phyloP scores from a whole-genome alignment of 2,888 invertebrate genomes.

The Brenthis daphne region DNA sequence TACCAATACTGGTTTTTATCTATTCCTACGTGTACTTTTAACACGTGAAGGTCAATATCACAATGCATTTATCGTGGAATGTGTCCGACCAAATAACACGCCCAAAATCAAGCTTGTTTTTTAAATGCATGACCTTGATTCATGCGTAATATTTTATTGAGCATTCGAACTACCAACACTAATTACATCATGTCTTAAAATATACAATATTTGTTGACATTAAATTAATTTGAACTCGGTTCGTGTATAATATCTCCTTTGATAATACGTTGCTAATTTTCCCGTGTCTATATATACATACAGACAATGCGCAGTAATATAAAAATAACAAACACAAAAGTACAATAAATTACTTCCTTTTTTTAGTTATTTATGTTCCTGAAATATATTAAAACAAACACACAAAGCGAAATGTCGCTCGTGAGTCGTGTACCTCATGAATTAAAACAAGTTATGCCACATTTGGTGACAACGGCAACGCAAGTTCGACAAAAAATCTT shows the following conservation, averaged over 20 bases:
- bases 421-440: constrained; percentile 9
- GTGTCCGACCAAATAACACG: constrained; percentile 32
- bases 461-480: not conserved
- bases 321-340: not conserved
- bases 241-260: not conserved
- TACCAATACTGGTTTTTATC: too few relatives aligned
- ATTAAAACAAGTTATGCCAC: constrained; percentile 6
- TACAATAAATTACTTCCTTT: too few relatives aligned
- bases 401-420: constrained; percentile 11
- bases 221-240: not conserved
- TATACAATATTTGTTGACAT: constrained; percentile 22
- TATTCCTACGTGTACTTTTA: not conserved
- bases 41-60: constrained; percentile 24
- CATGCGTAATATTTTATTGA: constrained; percentile 32
- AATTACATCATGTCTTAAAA: constrained; percentile 31
- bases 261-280: constrained; percentile 3
- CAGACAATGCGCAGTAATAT: not conserved
- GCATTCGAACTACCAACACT: constrained; percentile 29
- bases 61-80: constrained; percentile 28
- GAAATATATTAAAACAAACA: not conserved
- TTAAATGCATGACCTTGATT: constrained; percentile 35
- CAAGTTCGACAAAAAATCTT: constrained; percentile 2
- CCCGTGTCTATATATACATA: not conserved
- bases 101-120: constrained; percentile 33
- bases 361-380: not conserved